Evolutionary conservation across 2,113 vertebrate species (phyloP), one percentile per base, ranked within the genome.

Genomic region (Syngnathus floridae): DNA sequence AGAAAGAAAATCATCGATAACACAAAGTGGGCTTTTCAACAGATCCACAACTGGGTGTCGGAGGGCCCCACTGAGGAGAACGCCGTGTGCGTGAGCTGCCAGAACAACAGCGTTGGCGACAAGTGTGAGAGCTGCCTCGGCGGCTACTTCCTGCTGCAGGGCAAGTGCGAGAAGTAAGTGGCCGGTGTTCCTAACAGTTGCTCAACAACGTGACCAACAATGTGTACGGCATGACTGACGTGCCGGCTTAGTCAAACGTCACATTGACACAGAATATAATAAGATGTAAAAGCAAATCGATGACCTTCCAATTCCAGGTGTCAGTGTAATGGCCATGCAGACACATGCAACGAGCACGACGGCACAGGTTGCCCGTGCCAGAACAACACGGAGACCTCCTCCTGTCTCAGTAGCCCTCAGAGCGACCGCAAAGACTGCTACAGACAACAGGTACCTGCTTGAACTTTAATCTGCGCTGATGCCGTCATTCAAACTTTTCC

Each of bases 61-160:
- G 93, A 96, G 75, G 95, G 95, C 8, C 94, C 95, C 0, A 87
- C 88, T 1, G 94, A 95, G 70, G 93, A 95, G 0, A 90, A 84
- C 2, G 94, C 93, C 0, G 86, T 97, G 21, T 97, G 95, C 62
- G 94, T 95, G 61, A 93, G 84, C 73, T 97, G 95, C 75, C 93
- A 94, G 82, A 96, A 97, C 84, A 95, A 93, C 88, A 96, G 94
- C 67, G 90, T 92, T 0, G 95, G 95, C 7, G 93, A 95, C 81
- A 93, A 91, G 63, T 97, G 95, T 35, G 93, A 96, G 63, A 93
- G 91, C 86, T 97, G 95, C 68, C 90, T 94, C 5, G 89, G 92
- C 0, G 95, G 95, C 55, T 96, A 90, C 87, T 97, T 97, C 83
- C 86, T 97, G 21, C 89, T 95, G 67, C 92, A 94, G 4, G 92